phyloP scores from a whole-genome alignment of 2,888 invertebrate species.

The Phania funesta region DNA sequence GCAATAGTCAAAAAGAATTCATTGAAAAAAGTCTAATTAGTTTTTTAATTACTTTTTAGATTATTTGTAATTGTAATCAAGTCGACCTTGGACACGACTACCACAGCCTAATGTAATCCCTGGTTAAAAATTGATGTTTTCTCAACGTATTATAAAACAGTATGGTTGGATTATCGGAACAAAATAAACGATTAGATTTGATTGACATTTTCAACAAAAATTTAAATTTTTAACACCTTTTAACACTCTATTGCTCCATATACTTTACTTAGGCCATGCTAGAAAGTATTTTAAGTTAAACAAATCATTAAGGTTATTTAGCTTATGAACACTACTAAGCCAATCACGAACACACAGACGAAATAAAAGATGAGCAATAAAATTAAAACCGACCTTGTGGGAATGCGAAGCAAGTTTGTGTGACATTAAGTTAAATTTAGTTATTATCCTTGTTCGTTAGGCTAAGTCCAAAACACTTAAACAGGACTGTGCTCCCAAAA shows the following conservation, averaged over 20 bases:
- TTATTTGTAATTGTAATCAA: too few species aligned
- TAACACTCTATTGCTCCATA: too few species aligned
- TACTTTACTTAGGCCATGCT: neutral
- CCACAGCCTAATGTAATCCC: too few species aligned
- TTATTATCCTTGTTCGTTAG: constrained; percentile 71
- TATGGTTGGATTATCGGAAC: too few species aligned
- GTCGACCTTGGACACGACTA: too few species aligned
- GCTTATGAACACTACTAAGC: constrained; percentile 34
- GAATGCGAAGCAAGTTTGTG: constrained; percentile 27
- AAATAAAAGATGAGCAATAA: neutral
- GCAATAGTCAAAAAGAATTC: too few species aligned
- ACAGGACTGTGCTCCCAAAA: constrained; percentile 7
- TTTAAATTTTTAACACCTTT: constrained; percentile 18
- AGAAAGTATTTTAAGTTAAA: constrained; percentile 18
- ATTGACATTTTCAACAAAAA: constrained; percentile 16
- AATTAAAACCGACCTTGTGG: constrained; percentile 19
- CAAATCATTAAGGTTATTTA: constrained; percentile 41
- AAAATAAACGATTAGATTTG: too few species aligned
- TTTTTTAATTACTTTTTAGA: too few species aligned
- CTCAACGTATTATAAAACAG: too few species aligned
- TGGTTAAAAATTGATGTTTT: too few species aligned
- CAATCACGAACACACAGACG: neutral
- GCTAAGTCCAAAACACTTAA: neutral
- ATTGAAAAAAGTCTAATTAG: too few species aligned
- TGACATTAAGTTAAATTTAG: constrained; percentile 72